Percentiles rank a stretch among this genome's conserved stretches.
Evolutionary conservation across 2,888 invertebrate species (phyloP).

Genomic region (Pseudococcus longispinus): DNA sequence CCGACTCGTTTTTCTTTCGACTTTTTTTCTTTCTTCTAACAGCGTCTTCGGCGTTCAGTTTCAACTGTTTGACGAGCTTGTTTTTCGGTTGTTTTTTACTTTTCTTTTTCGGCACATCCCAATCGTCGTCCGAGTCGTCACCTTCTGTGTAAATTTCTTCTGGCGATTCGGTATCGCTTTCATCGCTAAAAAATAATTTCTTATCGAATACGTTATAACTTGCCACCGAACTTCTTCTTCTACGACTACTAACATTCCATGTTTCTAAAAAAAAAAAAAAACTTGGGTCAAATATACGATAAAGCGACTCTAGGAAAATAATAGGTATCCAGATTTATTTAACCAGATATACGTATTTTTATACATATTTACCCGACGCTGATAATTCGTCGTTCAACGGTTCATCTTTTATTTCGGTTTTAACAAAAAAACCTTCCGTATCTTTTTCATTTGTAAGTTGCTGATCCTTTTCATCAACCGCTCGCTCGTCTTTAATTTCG

Average conservation of each 20-base stretch:
- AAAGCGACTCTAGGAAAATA: no score
- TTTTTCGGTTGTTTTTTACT: conserved; percentile 10
- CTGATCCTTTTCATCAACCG: background rate
- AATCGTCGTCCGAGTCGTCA: conserved; percentile 59
- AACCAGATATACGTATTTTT: background rate
- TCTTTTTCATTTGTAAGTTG: background rate
- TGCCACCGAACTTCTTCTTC: conserved; percentile 46
- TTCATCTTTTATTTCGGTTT: conserved; percentile 17
- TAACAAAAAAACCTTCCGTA: background rate
- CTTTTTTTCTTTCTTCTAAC: background rate
- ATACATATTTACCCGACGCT: background rate
- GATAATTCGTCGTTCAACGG: background rate
- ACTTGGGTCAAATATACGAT: background rate
- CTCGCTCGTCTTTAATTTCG: background rate
- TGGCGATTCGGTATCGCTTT: conserved; percentile 51
- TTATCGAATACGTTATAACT: conserved; percentile 37
- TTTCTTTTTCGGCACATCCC: conserved; percentile 56
- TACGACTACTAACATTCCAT: background rate
- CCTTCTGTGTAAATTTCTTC: conserved; percentile 56
- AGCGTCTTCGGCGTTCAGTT: background rate
- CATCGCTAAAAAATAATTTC: conserved; percentile 42
- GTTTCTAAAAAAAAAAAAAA: background rate
- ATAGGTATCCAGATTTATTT: no score
- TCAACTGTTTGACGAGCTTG: conserved; percentile 1
- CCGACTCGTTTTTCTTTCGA: background rate